Evolutionary conservation across 2,888 invertebrate genomes (phyloP).

Genomic region (Oligia strigilis): DNA sequence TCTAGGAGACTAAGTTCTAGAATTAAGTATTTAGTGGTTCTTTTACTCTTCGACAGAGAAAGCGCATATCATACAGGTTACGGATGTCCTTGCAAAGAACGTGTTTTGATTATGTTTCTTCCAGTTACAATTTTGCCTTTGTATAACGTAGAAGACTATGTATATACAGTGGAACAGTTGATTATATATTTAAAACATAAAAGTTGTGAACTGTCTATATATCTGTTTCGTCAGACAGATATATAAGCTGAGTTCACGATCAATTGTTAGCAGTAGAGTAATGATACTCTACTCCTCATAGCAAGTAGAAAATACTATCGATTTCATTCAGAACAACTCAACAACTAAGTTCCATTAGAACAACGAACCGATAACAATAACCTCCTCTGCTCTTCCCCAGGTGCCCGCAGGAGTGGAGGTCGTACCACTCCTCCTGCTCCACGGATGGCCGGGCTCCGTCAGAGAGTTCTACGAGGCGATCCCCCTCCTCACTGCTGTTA

Average conservation of each 20-base stretch:
- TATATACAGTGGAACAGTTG: neutral
- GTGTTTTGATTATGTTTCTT: no score
- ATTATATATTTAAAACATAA: no score
- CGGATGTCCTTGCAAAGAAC: no score
- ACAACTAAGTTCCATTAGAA: neutral
- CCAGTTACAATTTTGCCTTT: no score
- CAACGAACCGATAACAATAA: neutral
- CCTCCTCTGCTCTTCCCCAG: conserved; percentile 59
- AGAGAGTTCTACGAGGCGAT: conserved; percentile 94
- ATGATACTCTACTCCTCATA: neutral
- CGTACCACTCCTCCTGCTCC: conserved; percentile 93
- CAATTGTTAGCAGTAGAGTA: neutral
- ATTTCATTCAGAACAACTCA: neutral
- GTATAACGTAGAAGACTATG: no score
- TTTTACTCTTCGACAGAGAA: no score
- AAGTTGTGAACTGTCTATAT: no score
- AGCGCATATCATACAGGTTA: no score
- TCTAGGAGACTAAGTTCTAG: no score
- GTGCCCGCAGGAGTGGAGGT: conserved; percentile 81
- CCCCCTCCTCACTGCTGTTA: conserved; percentile 91
- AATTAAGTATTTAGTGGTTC: no score
- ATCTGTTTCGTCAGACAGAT: neutral
- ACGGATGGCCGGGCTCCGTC: conserved; percentile 96
- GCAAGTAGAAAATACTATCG: neutral
- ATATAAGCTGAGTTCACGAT: neutral